Base-by-base conservation (phyloP, 2,888 invertebrate genomes). In the Dermolepida albohirtum region DNA sequence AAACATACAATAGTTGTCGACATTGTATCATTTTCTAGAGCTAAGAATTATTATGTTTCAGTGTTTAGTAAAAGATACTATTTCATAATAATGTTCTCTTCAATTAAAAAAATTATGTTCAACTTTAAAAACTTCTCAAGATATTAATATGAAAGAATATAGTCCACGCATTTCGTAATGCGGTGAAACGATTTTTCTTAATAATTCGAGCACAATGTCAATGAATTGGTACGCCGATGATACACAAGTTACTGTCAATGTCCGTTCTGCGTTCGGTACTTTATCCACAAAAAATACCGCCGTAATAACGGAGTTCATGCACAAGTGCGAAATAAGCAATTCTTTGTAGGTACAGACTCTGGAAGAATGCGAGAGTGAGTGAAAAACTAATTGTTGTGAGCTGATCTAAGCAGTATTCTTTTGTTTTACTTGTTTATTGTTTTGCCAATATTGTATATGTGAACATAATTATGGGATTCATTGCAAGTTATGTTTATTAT, bases 381-480 rank as follows among this genome's bases (percentile, higher is more conserved):
- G 74, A 76, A 78, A 77, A 73, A 78, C 75, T 77, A 78, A 77
- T 79, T 76, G 79, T 79, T 79, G 79, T 80, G 79, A 78, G 79
- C 79, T 80, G 79, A 78, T 77, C 74, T 79, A 79, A 71, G 76
- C 80, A 80, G 81, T 81, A 81, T 80, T 80, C 78, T 79, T 80
- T 73, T 72, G 69, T 76, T 79, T 75, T 74, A 73, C 68, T 73
- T 73, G 72, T 75, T 73, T 73, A 72, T 75, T 74, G 72, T 75
- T 80, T 78, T 78, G 81, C 80, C 81, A 80, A 80, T 78, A 79
- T 77, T 78, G 79, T 79, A 78, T 78, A 80, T 80, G 79, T 79
- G 78, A 79, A 79, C 74, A 76, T 77, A 76, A 75, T 65, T 76
- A 74, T 73, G 77, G 73, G 78, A 74, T 78, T 78, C 78, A 78